Evolutionary conservation across 30 jellyfish, hydroid and myxozoan species (phyloP).

Genomic region (Cassiopea andromeda): DNA sequence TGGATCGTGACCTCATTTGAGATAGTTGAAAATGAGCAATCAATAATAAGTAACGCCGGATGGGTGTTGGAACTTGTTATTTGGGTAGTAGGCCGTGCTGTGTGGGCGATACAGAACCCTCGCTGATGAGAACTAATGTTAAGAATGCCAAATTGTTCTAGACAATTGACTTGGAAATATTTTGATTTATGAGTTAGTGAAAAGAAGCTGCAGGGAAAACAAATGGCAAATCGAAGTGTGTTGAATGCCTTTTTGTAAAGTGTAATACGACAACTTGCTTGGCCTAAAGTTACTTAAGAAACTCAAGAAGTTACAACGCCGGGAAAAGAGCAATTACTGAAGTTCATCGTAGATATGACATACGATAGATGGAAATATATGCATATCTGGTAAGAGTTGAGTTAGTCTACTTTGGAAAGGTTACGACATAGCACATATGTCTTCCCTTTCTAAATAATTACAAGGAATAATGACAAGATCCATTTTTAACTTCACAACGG

Average conservation of each 20-base stretch:
- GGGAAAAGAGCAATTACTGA: not conserved
- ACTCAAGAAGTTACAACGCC: not conserved
- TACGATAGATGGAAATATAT: not conserved
- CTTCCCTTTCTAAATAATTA: no score
- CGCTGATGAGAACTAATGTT: not conserved
- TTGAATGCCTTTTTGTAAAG: not conserved
- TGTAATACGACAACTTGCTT: not conserved
- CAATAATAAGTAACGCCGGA: slow-evolving; percentile 40
- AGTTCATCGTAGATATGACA: not conserved
- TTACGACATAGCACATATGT: no score
- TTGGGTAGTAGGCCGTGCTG: slow-evolving; percentile 17
- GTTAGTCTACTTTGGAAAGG: not conserved
- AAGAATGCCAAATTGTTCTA: not conserved
- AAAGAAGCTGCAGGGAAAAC: not conserved
- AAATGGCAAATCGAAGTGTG: not conserved
- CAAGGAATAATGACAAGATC: no score
- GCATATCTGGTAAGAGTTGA: not conserved
- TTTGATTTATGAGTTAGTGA: not conserved
- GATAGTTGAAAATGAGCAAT: slow-evolving; percentile 28
- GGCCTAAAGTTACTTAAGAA: not conserved
- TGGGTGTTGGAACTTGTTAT: slow-evolving; percentile 33
- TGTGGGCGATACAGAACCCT: slow-evolving; percentile 32
- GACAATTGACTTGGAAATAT: not conserved
- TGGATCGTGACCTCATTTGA: not conserved
- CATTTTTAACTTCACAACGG: no score